Percentiles rank a stretch among this genome's conserved stretches.
Conservation (phyloP, 2,888 invertebrate species). For the Emmelina monodactyla region DNA sequence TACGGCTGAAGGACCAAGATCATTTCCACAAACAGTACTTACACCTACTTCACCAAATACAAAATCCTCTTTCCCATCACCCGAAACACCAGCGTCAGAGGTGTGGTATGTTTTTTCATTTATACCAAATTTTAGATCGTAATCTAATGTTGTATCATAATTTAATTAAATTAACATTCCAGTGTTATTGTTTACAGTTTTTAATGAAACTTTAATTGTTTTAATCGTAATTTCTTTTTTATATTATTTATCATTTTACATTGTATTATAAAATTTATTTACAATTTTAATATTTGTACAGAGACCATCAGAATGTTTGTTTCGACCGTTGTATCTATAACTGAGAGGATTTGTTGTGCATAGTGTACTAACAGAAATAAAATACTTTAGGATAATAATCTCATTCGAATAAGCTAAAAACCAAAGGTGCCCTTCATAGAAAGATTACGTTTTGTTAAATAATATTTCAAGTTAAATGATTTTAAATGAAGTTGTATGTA, state of each 20-base stretch:
- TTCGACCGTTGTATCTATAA: constrained; percentile 51
- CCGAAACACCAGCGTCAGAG: constrained; percentile 25
- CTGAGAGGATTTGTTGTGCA: constrained; percentile 55
- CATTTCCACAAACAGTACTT: constrained; percentile 10
- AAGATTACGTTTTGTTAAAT: constrained; percentile 65
- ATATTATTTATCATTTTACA: constrained; percentile 44
- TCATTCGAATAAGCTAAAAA: constrained; percentile 78
- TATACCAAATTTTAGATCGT: constrained; percentile 57
- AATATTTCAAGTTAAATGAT: constrained; percentile 64
- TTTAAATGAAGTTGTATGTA: constrained; percentile 61
- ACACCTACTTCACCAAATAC: neutral
- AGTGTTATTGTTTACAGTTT: constrained; percentile 54
- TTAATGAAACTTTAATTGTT: constrained; percentile 43
- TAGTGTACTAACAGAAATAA: constrained; percentile 59
- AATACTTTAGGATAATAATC: constrained; percentile 62
- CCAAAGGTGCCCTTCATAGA: constrained; percentile 85
- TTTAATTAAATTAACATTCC: constrained; percentile 62
- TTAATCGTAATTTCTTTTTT: constrained; percentile 49
- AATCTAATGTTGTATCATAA: constrained; percentile 24
- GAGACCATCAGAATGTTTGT: constrained; percentile 46
- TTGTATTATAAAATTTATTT: constrained; percentile 63
- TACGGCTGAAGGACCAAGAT: constrained; percentile 40
- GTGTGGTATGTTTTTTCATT: constrained; percentile 51
- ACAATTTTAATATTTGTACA: constrained; percentile 56
- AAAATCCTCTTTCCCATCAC: constrained; percentile 16